Percentiles rank a stretch among this genome's conserved stretches.
phyloP scores from a whole-genome alignment of 2,888 invertebrate genomes.

The Calephelis perditalis region DNA sequence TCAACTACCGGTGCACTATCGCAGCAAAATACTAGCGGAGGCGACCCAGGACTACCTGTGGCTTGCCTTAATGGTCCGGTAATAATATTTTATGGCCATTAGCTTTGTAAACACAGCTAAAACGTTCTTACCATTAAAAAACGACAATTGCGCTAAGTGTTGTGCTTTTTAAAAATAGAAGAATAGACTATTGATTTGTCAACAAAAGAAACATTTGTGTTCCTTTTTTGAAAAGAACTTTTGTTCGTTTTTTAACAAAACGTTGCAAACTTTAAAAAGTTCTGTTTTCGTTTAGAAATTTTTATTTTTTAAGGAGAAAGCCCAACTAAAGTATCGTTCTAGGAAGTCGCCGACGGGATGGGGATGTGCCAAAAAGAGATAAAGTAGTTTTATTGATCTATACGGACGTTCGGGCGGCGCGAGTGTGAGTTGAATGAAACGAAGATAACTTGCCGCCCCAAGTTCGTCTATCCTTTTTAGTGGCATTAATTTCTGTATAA shows the following conservation, averaged over 20 bases:
- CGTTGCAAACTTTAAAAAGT: constrained; percentile 24
- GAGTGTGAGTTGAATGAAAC: constrained; percentile 78
- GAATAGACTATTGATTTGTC: constrained; percentile 36
- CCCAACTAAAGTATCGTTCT: constrained; percentile 62
- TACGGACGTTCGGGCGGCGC: constrained; percentile 75
- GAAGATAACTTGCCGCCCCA: constrained; percentile 79
- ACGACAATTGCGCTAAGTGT: constrained; percentile 60
- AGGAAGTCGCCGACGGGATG: constrained; percentile 72
- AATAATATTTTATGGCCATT: constrained; percentile 74
- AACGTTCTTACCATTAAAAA: constrained; percentile 57
- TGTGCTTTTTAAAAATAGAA: constrained; percentile 47
- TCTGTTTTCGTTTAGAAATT: constrained; percentile 25
- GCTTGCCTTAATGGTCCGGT: constrained; percentile 63
- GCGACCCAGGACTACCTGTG: constrained; percentile 64
- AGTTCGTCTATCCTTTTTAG: constrained; percentile 55
- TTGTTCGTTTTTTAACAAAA: constrained; percentile 35
- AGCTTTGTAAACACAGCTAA: constrained; percentile 70
- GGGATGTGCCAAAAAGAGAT: constrained; percentile 80
- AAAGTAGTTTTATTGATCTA: constrained; percentile 80
- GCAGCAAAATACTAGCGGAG: constrained; percentile 54
- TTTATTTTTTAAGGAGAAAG: constrained; percentile 51
- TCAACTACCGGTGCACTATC: constrained; percentile 48
- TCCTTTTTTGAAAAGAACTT: constrained; percentile 37
- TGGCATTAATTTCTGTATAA: constrained; percentile 42
- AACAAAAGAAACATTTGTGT: constrained; percentile 26